Conservation (phyloP, 2,113 vertebrate species). For the Passer domesticus region DNA sequence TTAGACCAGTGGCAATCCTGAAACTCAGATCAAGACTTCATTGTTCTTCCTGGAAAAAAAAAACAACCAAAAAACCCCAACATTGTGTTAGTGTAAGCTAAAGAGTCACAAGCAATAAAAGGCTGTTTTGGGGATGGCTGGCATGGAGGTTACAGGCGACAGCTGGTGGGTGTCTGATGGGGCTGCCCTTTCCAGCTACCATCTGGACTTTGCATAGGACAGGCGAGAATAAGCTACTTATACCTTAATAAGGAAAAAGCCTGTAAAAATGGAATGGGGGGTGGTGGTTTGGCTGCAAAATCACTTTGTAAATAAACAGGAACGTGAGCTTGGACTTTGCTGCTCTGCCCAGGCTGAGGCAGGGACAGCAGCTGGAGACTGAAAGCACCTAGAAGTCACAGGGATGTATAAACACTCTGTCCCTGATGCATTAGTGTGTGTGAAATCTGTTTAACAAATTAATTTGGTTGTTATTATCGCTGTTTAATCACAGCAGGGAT, state of each 20-base stretch:
- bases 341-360: not conserved
- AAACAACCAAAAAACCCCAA: not conserved
- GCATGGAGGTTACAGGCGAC: constrained; percentile 50
- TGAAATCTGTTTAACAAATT: not conserved
- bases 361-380: not conserved
- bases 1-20: not conserved
- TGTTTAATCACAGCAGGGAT: not conserved
- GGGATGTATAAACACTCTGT: not conserved
- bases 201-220: constrained; percentile 60
- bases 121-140: constrained; percentile 24
- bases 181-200: constrained; percentile 59
- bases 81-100: constrained; percentile 4
- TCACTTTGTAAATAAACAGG: constrained; percentile 12
- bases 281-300: not conserved
- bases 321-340: not conserved
- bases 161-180: constrained; percentile 68
- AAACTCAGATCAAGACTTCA: not conserved
- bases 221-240: constrained; percentile 67
- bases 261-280: constrained; percentile 30
- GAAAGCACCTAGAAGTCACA: not conserved
- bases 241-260: constrained; percentile 66
- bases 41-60: not conserved
- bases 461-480: not conserved
- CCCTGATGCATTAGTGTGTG: not conserved
- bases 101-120: constrained; percentile 28